Evolutionary conservation across 2,888 invertebrate genomes (phyloP).

Genomic region (Plusia festucae): DNA sequence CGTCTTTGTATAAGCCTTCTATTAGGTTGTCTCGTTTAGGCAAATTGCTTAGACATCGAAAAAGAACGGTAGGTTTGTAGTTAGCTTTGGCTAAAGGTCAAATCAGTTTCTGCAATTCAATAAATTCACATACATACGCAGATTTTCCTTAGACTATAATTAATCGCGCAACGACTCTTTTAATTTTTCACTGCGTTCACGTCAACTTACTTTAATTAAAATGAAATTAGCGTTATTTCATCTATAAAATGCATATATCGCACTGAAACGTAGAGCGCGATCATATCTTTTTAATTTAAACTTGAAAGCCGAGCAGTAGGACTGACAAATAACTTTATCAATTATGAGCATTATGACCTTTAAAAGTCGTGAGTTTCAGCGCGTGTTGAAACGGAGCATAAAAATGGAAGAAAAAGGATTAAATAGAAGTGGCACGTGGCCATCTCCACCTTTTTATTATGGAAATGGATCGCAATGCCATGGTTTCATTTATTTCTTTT

Average conservation of each 20-base stretch:
- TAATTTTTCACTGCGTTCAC: no score
- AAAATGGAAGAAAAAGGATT: not conserved
- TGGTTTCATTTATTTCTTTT: not conserved
- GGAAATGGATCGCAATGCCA: not conserved
- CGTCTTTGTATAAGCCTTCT: no score
- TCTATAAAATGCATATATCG: not conserved
- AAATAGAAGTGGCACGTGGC: slow-evolving; percentile 1
- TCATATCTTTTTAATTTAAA: not conserved
- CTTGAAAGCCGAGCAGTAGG: not conserved
- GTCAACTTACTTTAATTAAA: no score
- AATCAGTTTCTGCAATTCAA: no score
- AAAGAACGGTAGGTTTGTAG: no score
- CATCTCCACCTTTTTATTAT: slow-evolving; percentile 2
- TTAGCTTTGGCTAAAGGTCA: no score
- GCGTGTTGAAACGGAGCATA: not conserved
- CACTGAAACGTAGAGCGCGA: not conserved
- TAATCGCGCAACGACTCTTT: no score
- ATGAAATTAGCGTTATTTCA: not conserved
- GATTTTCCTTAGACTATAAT: no score
- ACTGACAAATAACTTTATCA: not conserved
- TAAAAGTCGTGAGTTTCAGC: not conserved
- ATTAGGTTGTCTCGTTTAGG: no score
- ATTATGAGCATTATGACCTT: slow-evolving; percentile 4
- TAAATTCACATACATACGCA: no score
- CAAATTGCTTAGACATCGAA: no score